Base-by-base conservation (phyloP, 1,140 invertebrate genomes). In the Ditylenchus dipsaci region DNA sequence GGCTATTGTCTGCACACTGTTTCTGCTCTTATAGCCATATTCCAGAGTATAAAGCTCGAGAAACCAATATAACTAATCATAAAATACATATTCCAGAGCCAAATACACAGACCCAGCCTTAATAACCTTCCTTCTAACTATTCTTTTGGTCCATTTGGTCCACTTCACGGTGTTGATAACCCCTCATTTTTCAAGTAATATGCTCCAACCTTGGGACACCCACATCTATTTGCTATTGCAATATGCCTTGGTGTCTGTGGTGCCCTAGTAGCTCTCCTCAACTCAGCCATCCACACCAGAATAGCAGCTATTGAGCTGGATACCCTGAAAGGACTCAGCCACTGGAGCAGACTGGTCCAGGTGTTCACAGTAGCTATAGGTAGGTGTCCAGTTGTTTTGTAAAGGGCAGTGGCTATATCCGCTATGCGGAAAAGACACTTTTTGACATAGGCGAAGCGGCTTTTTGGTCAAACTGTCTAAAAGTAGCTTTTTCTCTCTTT, bases 21-120 rank as follows among this genome's bases (percentile, higher is more conserved):
- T 76, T 49, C 21, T 78, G 38, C 57, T 79, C 53, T 65, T 17
- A 61, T 75, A 29, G 29, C 19, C 13, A 0, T 72, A 0, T 73
- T 73, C 38, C 68, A 75, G n/a, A 65, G 43, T 29, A 33, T 8
- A 61, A 61, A 61, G n/a, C n/a, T n/a, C n/a, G 3, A 61, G 19
- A 30, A 65, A 42, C 56, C 1, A 23, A 49, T 42, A 53, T n/a
- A 21, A 26, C 7, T 11, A 17, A 21, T 19, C 19, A 65, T 67
- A 19, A n/a, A n/a, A n/a, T n/a, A n/a, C n/a, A n/a, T n/a, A n/a
- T 53, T 53, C 23, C 15, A 29, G 53, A 64, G 19, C 65, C 33
- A 27, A 42, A 47, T 30, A 43, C 27, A 38, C 68, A 27, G 67
- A 70, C 29, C 67, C 68, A n/a, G 67, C 68, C 30, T 53, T 56